A percentile compares a stretch with the other conserved stretches of the same genome.
These are phyloP conservation scores for Temnothorax rugatulus DNA, from an alignment of 2,888 invertebrate species.

Conservation along the genomic window DNA sequence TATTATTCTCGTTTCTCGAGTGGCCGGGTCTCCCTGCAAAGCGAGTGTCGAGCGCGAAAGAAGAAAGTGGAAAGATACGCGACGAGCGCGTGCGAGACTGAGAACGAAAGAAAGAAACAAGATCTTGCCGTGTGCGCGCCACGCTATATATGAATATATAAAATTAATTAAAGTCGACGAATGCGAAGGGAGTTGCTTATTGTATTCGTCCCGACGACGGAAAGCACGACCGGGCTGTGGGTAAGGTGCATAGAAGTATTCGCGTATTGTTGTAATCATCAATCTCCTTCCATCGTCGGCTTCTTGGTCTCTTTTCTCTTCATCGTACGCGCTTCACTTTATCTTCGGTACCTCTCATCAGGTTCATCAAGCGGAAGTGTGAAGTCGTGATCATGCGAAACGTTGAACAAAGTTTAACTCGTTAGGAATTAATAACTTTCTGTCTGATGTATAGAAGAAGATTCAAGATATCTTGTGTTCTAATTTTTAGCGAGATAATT, in stretches of 20 bases:
- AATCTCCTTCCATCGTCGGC: background rate
- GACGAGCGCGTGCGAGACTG: constrained; percentile 21
- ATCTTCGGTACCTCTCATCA: constrained; percentile 34
- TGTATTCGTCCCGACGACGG: constrained; percentile 66
- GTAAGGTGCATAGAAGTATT: constrained; percentile 26
- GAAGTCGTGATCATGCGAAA: constrained; percentile 60
- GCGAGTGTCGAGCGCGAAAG: constrained; percentile 34
- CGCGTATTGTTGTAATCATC: constrained; percentile 14
- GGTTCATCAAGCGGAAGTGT: constrained; percentile 52
- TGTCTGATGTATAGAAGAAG: constrained; percentile 38
- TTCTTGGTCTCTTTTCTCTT: constrained; percentile 38
- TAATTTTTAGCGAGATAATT: constrained; percentile 76
- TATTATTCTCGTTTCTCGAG: constrained; percentile 81
- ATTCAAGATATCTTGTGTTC: constrained; percentile 50
- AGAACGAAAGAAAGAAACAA: constrained; percentile 53
- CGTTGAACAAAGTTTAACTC: constrained; percentile 69
- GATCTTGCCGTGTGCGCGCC: constrained; percentile 74
- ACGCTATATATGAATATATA: constrained; percentile 72
- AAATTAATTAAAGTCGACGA: constrained; percentile 84
- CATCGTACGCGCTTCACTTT: constrained; percentile 44
- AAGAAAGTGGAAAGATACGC: constrained; percentile 19
- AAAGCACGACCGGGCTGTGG: constrained; percentile 6
- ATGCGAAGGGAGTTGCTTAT: constrained; percentile 76
- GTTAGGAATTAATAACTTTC: constrained; percentile 77
- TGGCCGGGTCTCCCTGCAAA: constrained; percentile 63